phyloP scores from a whole-genome alignment of 2,888 invertebrate genomes.

The Laspeyria flexula region DNA sequence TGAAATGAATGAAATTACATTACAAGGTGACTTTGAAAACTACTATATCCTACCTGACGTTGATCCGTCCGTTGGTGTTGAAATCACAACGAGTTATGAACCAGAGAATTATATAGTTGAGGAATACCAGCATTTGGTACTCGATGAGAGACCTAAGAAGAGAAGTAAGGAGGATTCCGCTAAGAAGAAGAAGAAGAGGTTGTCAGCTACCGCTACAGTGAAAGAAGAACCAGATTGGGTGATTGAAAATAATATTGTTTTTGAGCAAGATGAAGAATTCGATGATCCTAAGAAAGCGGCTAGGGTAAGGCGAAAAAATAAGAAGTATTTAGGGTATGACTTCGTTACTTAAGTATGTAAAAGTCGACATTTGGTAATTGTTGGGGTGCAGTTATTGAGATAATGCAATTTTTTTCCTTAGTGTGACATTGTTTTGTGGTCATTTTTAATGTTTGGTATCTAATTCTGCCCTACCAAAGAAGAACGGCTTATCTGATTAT shows the following conservation, averaged over 20 bases:
- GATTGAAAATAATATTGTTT: slow-evolving; percentile 67
- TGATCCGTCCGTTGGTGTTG: slow-evolving; percentile 74
- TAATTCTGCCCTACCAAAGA: too few species aligned
- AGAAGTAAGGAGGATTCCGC: slow-evolving; percentile 54
- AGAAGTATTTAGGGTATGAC: slow-evolving; percentile 78
- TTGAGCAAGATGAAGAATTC: slow-evolving; percentile 71
- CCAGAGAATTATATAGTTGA: slow-evolving; percentile 77
- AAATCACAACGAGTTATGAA: slow-evolving; percentile 77
- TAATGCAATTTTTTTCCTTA: background rate
- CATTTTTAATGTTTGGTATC: too few species aligned
- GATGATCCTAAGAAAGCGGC: slow-evolving; percentile 70
- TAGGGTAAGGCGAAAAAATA: slow-evolving; percentile 79
- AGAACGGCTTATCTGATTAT: too few species aligned
- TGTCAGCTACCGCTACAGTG: slow-evolving; percentile 34
- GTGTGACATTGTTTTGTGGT: too few species aligned
- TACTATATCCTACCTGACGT: slow-evolving; percentile 81
- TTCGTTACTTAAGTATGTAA: slow-evolving; percentile 79
- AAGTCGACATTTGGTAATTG: slow-evolving; percentile 70
- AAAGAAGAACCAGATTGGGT: slow-evolving; percentile 71
- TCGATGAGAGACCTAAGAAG: slow-evolving; percentile 71
- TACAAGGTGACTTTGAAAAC: slow-evolving; percentile 78
- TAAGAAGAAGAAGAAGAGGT: slow-evolving; percentile 62
- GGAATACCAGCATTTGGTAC: slow-evolving; percentile 71
- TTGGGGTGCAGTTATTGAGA: background rate
- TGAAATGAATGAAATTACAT: slow-evolving; percentile 74